These are phyloP conservation scores for Eristalinus sepulchralis DNA, from an alignment of 2,888 invertebrate species.

Conservation along the genomic window DNA sequence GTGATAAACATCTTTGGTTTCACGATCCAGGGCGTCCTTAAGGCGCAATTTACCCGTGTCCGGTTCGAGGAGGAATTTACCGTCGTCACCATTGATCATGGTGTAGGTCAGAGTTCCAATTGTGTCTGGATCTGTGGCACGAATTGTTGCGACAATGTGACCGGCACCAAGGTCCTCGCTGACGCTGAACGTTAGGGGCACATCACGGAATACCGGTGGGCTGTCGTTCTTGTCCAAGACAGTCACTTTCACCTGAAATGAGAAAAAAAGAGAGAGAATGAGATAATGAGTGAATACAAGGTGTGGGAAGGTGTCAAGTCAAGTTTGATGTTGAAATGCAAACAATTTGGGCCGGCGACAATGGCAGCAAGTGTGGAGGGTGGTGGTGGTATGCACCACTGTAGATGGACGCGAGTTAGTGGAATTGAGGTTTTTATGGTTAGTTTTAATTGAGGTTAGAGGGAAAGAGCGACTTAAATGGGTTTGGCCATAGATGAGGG, in stretches of 20 bases:
- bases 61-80: constrained; percentile 88
- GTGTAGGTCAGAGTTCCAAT: constrained; percentile 89
- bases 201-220: constrained; percentile 92
- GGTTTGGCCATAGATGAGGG: too few relatives aligned
- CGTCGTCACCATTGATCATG: constrained; percentile 85
- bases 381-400: not conserved
- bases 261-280: not conserved
- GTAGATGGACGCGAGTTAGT: too few relatives aligned
- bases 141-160: constrained; percentile 88
- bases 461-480: too few relatives aligned
- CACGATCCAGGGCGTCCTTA: constrained; percentile 91
- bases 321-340: not conserved
- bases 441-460: too few relatives aligned
- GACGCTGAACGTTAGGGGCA: constrained; percentile 87
- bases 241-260: constrained; percentile 90
- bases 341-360: too few relatives aligned
- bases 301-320: not conserved
- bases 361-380: not conserved
- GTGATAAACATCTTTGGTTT: constrained; percentile 89
- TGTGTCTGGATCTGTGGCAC: constrained; percentile 92
- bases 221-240: constrained; percentile 96
- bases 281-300: not conserved
- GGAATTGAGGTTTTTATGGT: too few relatives aligned
- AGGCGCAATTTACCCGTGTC: constrained; percentile 88
- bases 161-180: constrained; percentile 94